Base-by-base conservation (phyloP, 2,113 vertebrate genomes). In the Pterocles orientalis region DNA sequence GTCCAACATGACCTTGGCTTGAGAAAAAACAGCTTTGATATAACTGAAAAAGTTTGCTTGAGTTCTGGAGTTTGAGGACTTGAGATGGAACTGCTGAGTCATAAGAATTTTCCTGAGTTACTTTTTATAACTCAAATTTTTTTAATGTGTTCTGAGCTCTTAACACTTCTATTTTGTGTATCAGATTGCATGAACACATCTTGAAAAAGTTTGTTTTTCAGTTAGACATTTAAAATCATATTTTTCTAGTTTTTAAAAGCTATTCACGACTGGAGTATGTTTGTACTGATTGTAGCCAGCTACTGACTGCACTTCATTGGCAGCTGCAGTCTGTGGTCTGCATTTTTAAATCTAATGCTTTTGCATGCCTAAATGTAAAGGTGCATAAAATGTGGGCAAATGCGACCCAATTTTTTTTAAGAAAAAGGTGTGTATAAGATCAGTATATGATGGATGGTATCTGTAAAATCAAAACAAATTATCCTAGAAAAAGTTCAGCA, bases 1-100 rank as follows among this genome's bases (percentile, higher is more conserved):
- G 86, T 84, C 72, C 83, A 93, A 12, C 12, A 1, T 86, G 88
- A 90, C 90, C 91, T 93, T 96, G 93, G 72, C 94, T 70, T 83
- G 80, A 60, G 65, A 36, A 96, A 7, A 29, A 84, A 68, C 39
- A 75, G 88, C 53, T 53, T 88, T 56, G 33, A 60, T 36, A 26
- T 25, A 66, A 50, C 48, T 93, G 51, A 33, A 50, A 28, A 25
- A 73, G 23, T 73, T 82, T 39, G 26, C 34, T 58, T 64, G 53
- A 84, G 76, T 65, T 88, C 34, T 75, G 80, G 43, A 28, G 54
- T 78, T 29, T 25, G 21, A 76, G 82, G 60, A 4, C n/a, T 86
- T 48, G 28, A 61, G 45, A 16, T 90, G 69, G 82, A 53, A 33
- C 31, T 66, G 68, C 88, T 92, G 80, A 93, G 15, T 69, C 76